Evolutionary conservation across 2,888 invertebrate species (phyloP), one percentile per base, ranked within the genome.

Genomic region (Rhabditophanes sp.): DNA sequence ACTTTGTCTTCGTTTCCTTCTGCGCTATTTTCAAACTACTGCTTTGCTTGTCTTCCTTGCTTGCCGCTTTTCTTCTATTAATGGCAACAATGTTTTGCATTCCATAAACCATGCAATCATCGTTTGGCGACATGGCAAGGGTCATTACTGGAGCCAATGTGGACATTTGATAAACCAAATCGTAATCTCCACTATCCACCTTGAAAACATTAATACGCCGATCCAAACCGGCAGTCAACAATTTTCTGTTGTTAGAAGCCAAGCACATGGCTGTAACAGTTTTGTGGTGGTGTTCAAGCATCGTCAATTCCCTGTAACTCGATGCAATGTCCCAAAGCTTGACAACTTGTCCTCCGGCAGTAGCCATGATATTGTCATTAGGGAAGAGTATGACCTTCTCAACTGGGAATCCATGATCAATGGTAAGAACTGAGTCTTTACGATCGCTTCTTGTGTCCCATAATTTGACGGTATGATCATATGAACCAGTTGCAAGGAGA

Each of bases 211-310:
- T 56, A 19, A 58, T 40, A 19, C 55, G 34, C 44, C 82, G 76
- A 67, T 96, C 93, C 35, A 93, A 71, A 3, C 85, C 82, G 1
- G 80, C 83, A 0, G 88, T 85, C 52, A 90, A 67, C 14, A 93
- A 72, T 56, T 82, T 75, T 45, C 76, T 78, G 16, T 80, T 79
- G 59, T 80, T 76, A 25, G 42, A 39, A 16, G 81, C 81, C 41
- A 88, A 73, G 46, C 76, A 72, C 30, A 93, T 66, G 46, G 80
- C 79, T 0, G 87, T 93, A 1, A 93, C 48, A 19, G 46, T 52
- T 35, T 40, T 93, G 67, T 88, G 85, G 68, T 96, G 93, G 53
- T 83, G 80, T 2, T 79, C 79, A 44, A 93, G 75, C 54, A 76
- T 77, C 2, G 82, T 78, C 16, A 93, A 66, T 34, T 83, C 69